A percentile compares a stretch with the other conserved stretches of the same genome.
Evolutionary conservation across 2,888 invertebrate species (phyloP).

Genomic region (Pristionchus japonicus): DNA sequence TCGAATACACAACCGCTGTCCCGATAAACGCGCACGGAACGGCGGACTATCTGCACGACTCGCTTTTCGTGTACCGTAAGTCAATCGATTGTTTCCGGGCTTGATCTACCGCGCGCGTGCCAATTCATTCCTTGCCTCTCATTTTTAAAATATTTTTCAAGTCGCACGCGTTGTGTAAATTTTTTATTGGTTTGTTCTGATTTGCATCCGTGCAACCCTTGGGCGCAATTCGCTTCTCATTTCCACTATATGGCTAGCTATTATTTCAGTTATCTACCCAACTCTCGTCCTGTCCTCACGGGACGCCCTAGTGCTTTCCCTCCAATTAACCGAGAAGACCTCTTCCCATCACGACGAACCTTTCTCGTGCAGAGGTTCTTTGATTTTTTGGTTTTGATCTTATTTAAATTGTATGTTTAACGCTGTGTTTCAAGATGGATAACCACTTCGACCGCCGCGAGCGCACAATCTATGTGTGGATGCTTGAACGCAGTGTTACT

Average conservation of each 20-base stretch:
- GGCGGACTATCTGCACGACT: no score
- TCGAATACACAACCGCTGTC: no score
- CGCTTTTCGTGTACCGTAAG: no score
- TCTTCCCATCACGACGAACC: neutral
- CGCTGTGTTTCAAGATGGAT: slow-evolving; percentile 46
- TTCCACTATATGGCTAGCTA: neutral
- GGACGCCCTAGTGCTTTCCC: neutral
- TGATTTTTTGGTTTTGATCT: no score
- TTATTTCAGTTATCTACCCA: neutral
- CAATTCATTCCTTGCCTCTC: neutral
- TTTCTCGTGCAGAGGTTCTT: neutral
- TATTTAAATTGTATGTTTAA: no score
- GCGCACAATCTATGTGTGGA: slow-evolving; percentile 46
- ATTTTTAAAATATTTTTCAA: neutral
- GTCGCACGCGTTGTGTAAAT: neutral
- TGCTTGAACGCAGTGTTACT: slow-evolving; percentile 42
- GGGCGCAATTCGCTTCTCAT: neutral
- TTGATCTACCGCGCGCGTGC: slow-evolving; percentile 43
- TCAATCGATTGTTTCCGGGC: no score
- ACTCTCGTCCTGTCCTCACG: slow-evolving; percentile 26
- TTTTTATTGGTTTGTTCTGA: neutral
- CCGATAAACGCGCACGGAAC: no score
- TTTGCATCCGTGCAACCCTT: no score
- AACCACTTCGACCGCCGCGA: slow-evolving; percentile 45
- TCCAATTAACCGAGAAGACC: neutral